These are phyloP conservation scores for Spodoptera frugiperda DNA, from an alignment of 1,140 invertebrate species.

Conservation along the genomic window DNA sequence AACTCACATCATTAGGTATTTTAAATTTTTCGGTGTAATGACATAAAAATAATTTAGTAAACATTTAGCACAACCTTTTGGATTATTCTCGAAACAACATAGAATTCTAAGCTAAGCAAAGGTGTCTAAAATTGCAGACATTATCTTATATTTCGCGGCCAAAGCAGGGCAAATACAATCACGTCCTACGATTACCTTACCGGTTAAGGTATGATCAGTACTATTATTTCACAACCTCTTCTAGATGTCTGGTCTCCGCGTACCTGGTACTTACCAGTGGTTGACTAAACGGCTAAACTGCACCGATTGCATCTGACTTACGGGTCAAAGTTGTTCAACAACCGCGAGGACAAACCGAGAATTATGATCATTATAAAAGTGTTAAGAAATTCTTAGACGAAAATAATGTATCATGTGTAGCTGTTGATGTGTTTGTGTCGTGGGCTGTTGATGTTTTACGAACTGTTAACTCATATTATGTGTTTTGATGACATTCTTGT, in stretches of 20 bases:
- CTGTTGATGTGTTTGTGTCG: conserved; percentile 2
- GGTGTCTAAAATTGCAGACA: no score
- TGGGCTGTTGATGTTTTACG: neutral
- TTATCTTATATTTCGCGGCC: no score
- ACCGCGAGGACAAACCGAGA: conserved; percentile 21
- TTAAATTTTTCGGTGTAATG: no score
- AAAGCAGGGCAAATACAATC: neutral
- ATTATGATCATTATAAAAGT: conserved; percentile 40
- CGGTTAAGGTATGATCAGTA: conserved; percentile 28
- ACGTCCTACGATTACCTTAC: conserved; percentile 17
- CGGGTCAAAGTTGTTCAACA: conserved; percentile 41
- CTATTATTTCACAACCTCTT: conserved; percentile 37
- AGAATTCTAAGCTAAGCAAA: no score
- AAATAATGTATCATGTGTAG: neutral
- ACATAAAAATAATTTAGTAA: no score
- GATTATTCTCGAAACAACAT: neutral
- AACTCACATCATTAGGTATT: no score
- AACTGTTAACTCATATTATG: conserved; percentile 5
- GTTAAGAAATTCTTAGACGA: conserved; percentile 21
- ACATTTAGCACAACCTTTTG: neutral
- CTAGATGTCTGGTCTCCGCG: conserved; percentile 12
- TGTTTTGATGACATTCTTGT: conserved; percentile 27
- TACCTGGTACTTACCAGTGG: conserved; percentile 8
- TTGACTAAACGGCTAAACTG: conserved; percentile 33
- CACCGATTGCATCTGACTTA: conserved; percentile 33